Evolutionary conservation across 1,140 invertebrate genomes (phyloP).

Genomic region (Stegodyphus dumicola): DNA sequence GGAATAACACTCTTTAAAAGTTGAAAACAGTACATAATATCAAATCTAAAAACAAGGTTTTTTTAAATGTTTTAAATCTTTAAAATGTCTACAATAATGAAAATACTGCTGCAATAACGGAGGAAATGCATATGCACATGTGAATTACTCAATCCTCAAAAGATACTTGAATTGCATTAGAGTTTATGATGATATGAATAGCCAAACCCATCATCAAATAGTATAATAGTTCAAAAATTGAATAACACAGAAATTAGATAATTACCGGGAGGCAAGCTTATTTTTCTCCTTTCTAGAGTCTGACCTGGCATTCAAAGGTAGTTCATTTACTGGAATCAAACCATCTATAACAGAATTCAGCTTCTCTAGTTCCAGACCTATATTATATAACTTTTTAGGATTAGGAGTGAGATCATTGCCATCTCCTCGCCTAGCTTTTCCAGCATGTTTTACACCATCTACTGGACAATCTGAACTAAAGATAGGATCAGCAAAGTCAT

Average conservation of each 20-base stretch:
- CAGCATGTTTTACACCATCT: slow-evolving; percentile 75
- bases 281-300: slow-evolving; percentile 98
- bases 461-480: slow-evolving; percentile 90
- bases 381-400: slow-evolving; percentile 87
- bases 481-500: slow-evolving; percentile 91
- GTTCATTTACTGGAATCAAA: slow-evolving; percentile 93
- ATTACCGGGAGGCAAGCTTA: slow-evolving; percentile 88
- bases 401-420: slow-evolving; percentile 97
- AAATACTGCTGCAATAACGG: no score
- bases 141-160: no score
- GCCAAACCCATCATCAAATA: no score
- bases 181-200: no score
- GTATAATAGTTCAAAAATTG: no score
- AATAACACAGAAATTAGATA: not conserved
- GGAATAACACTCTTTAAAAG: no score
- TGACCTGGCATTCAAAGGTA: slow-evolving; percentile 86
- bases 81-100: no score
- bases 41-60: no score
- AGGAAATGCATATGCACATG: no score
- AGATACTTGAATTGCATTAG: no score
- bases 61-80: no score
- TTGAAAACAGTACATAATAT: no score
- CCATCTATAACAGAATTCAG: slow-evolving; percentile 93
- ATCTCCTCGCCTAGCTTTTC: slow-evolving; percentile 95
- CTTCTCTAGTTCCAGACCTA: slow-evolving; percentile 93